phyloP scores from a whole-genome alignment of 2,888 invertebrate species.

The Diaphora mendica region DNA sequence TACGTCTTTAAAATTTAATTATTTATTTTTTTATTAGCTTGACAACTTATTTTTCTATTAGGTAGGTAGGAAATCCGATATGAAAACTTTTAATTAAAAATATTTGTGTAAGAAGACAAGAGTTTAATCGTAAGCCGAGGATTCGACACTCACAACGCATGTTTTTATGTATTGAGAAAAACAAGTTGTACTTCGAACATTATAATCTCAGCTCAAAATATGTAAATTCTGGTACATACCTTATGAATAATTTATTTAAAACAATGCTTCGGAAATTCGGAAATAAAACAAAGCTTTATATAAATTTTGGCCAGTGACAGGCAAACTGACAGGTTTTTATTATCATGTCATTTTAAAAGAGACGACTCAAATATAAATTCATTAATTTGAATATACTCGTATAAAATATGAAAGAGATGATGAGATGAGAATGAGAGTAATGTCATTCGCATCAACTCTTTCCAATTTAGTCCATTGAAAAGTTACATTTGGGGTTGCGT shows the following conservation, averaged over 20 bases:
- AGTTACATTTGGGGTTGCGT: too few relatives aligned
- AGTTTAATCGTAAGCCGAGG: too few relatives aligned
- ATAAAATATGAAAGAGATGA: too few relatives aligned
- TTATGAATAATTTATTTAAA: background rate
- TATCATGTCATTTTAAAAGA: conserved; percentile 1
- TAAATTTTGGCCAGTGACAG: background rate
- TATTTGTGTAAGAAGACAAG: too few relatives aligned
- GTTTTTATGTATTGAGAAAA: background rate
- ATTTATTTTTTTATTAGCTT: too few relatives aligned
- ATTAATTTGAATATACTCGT: too few relatives aligned
- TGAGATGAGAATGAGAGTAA: background rate
- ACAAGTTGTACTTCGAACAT: background rate
- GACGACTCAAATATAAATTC: too few relatives aligned
- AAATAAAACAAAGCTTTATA: background rate
- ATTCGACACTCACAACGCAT: background rate
- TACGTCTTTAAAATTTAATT: too few relatives aligned
- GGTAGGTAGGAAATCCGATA: too few relatives aligned
- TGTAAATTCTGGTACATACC: background rate
- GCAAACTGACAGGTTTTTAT: conserved; percentile 2
- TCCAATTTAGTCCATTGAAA: too few relatives aligned
- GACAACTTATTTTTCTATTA: too few relatives aligned
- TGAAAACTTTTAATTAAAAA: too few relatives aligned
- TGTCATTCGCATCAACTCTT: background rate
- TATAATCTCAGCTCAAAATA: background rate
- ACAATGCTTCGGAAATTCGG: background rate